Conservation (phyloP, 1,140 invertebrate genomes). For the Phortica variegata region DNA sequence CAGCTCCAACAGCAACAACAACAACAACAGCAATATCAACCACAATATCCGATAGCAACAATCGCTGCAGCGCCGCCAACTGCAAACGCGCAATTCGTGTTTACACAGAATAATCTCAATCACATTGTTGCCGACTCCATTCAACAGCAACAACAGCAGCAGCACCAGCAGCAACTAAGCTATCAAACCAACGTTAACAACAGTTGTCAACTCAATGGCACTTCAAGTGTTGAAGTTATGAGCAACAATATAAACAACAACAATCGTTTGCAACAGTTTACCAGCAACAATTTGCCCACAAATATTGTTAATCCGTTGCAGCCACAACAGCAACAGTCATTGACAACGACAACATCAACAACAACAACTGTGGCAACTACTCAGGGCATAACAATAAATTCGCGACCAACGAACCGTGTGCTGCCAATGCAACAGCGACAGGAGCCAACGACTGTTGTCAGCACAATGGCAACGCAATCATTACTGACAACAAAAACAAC, state of each 20-base stretch:
- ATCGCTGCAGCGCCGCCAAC: constrained; percentile 16
- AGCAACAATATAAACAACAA: constrained; percentile 2
- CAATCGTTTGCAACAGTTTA: constrained; percentile 61
- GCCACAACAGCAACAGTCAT: constrained; percentile 27
- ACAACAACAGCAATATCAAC: constrained; percentile 4
- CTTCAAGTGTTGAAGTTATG: not conserved
- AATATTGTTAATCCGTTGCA: constrained; percentile 68
- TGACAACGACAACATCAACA: constrained; percentile 24
- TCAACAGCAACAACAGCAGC: constrained; percentile 17
- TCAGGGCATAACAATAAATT: constrained; percentile 32
- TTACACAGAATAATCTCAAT: constrained; percentile 6
- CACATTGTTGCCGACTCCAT: constrained; percentile 6
- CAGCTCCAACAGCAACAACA: constrained; percentile 12
- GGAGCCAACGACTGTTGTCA: constrained; percentile 27
- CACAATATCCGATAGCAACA: no score
- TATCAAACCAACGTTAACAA: not conserved
- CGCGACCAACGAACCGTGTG: constrained; percentile 73
- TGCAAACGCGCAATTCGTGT: constrained; percentile 20
- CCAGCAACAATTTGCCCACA: constrained; percentile 62
- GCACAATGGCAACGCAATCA: constrained; percentile 28
- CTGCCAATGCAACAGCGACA: constrained; percentile 67
- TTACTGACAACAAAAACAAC: constrained; percentile 5
- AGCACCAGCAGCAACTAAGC: constrained; percentile 12
- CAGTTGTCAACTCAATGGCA: constrained; percentile 5
- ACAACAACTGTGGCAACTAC: constrained; percentile 11